These are phyloP conservation scores for Zoroaster sp. DNA, from an alignment of 53 echinoderm and acorn worm species.

Conservation along the genomic window DNA sequence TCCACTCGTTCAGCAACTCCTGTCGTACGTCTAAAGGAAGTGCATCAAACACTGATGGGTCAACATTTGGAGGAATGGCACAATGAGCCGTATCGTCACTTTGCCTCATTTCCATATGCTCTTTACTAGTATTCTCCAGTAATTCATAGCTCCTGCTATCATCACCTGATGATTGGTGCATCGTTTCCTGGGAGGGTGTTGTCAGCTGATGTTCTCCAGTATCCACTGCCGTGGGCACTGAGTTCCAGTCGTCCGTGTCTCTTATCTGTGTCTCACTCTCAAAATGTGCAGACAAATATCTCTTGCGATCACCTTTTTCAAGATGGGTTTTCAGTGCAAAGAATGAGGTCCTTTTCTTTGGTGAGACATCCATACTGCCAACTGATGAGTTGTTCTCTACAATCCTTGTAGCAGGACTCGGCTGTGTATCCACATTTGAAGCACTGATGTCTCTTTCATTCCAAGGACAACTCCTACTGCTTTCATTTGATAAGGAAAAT, in stretches of 20 bases:
- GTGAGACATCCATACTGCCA: not conserved
- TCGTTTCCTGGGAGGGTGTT: not conserved
- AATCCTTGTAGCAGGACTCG: not conserved
- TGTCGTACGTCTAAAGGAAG: conserved; percentile 75
- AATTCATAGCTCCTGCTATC: not conserved
- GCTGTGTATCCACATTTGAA: not conserved
- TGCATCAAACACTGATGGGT: conserved; percentile 70
- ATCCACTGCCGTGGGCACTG: no score
- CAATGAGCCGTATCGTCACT: not conserved
- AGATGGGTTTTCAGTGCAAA: conserved; percentile 2
- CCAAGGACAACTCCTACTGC: not conserved
- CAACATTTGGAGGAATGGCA: conserved; percentile 71
- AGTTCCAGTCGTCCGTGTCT: not conserved
- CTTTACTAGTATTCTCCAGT: not conserved
- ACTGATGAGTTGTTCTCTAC: not conserved
- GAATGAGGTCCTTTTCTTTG: conserved; percentile 1
- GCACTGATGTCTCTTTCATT: not conserved
- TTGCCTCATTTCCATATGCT: not conserved
- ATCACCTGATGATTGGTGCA: not conserved
- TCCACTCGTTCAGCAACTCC: conserved; percentile 77
- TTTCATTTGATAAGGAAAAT: no score
- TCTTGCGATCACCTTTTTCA: not conserved
- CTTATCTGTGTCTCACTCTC: not conserved
- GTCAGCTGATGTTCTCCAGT: not conserved
- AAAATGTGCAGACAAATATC: not conserved